Evolutionary conservation across 2,113 vertebrate species (phyloP), one percentile per base, ranked within the genome.

Genomic region (Catharus bicknelli): DNA sequence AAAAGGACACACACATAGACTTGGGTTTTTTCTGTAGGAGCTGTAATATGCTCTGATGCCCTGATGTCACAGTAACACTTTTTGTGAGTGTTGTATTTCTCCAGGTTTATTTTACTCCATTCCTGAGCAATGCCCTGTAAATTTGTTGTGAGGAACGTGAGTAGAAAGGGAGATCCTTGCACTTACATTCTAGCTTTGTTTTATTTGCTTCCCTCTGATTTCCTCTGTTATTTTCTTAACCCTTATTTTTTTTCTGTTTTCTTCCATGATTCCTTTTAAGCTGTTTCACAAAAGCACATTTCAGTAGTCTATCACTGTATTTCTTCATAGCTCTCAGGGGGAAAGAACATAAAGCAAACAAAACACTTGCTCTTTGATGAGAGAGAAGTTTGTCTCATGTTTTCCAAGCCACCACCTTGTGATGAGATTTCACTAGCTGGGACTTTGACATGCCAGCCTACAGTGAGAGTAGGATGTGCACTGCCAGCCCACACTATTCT

Each of bases 1-100:
- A 64, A 32, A 30, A 3, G 11, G 8, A 19, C 45, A 21, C 63
- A 20, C 2, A 4, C 0, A 1, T 2, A 2, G 8, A 3, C 3
- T 13, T 59, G 20, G 16, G 50, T 30, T 30, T 13, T 51, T 30
- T 32, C 13, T 55, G 57, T 22, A 59, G 72, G n/a, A 70, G 51
- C 30, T 67, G 32, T 13, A 8, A 9, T 0, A 0, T 18, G 27
- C 38, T 57, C 73, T 57, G 53, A 26, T 14, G 21, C n/a, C 26
- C 23, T 17, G 25, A 34, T 8, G 3, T 5, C 20, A 2, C 40
- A 34, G 15, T 0, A 26, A 43, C 29, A 50, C 23, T 45, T 30
- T 27, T 18, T 76, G 21, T 20, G 13, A 14, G 11, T 21, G 22
- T 34, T 43, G 2, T 25, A 3, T 61, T 82, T 79, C 47, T 68